Percentiles rank a stretch among this genome's conserved stretches.
Evolutionary conservation across 2,888 invertebrate species (phyloP).

Genomic region (Epirrita christyi): DNA sequence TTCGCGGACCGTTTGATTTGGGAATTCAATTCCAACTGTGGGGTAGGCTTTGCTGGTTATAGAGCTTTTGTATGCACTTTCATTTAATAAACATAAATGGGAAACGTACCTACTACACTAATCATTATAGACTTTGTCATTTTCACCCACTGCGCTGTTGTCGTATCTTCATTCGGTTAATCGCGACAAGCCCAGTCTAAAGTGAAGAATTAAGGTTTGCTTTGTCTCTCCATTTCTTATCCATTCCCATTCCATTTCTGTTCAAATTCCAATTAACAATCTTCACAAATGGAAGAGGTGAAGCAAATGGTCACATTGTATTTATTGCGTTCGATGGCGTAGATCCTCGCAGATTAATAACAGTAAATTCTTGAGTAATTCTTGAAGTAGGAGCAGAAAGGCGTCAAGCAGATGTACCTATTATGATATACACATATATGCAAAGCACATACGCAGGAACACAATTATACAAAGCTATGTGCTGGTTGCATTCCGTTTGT

Average conservation of each 20-base stretch:
- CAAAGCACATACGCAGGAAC: slow-evolving; percentile 21
- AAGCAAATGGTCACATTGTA: too few species aligned
- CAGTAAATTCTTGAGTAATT: not conserved
- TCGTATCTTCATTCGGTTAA: too few species aligned
- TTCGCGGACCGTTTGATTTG: slow-evolving; percentile 9
- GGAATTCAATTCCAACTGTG: slow-evolving; percentile 11
- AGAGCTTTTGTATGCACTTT: not conserved
- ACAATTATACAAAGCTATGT: slow-evolving; percentile 24
- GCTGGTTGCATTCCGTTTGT: slow-evolving; percentile 28
- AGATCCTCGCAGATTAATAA: not conserved
- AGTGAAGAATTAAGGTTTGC: too few species aligned
- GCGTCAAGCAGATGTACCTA: not conserved
- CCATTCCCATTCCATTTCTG: too few species aligned
- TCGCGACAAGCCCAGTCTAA: too few species aligned
- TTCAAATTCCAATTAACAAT: too few species aligned
- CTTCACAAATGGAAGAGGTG: too few species aligned
- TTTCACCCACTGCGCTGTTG: too few species aligned
- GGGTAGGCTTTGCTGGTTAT: not conserved
- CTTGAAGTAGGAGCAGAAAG: not conserved
- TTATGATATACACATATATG: slow-evolving; percentile 8
- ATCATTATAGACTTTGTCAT: too few species aligned
- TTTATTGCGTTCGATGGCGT: too few species aligned
- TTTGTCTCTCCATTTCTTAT: too few species aligned
- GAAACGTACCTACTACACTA: too few species aligned
- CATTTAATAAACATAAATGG: not conserved